Percentiles rank a stretch among this genome's conserved stretches.
Evolutionary conservation across 2,888 invertebrate genomes (phyloP).

Genomic region (Hyposoter dolosus): DNA sequence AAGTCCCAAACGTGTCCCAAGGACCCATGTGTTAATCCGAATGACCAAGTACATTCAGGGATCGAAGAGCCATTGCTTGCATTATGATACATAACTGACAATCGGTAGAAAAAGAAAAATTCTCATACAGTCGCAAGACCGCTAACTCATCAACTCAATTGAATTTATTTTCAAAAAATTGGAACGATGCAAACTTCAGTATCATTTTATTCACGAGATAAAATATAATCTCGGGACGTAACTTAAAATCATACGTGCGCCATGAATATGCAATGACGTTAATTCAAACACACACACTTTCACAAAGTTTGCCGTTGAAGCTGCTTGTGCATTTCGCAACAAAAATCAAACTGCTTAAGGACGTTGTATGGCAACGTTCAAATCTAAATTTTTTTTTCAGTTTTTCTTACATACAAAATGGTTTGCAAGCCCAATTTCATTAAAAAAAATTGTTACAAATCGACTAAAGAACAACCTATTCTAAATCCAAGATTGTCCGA

Average conservation of each 20-base stretch:
- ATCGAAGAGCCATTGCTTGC: conserved; percentile 34
- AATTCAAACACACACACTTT: not conserved
- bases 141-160: conserved; percentile 59
- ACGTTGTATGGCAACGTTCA: no score
- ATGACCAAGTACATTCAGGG: conserved; percentile 13
- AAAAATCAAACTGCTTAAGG: not conserved
- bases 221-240: not conserved
- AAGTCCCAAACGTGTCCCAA: conserved; percentile 19
- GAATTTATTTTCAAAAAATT: no score
- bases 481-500: no score
- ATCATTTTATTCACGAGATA: not conserved
- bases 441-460: no score
- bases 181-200: no score
- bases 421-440: no score
- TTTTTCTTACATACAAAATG: no score
- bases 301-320: not conserved
- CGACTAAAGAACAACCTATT: no score
- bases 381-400: no score
- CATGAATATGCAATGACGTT: not conserved
- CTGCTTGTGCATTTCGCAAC: not conserved
- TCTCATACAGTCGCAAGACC: conserved; percentile 22
- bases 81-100: conserved; percentile 8
- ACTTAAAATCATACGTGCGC: not conserved
- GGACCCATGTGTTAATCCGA: conserved; percentile 43
- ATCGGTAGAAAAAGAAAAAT: not conserved